Percentiles rank a stretch among this genome's conserved stretches.
These are phyloP conservation scores for Trichechus manatus DNA, from an alignment of 2,113 vertebrate genomes.

Conservation along the genomic window DNA sequence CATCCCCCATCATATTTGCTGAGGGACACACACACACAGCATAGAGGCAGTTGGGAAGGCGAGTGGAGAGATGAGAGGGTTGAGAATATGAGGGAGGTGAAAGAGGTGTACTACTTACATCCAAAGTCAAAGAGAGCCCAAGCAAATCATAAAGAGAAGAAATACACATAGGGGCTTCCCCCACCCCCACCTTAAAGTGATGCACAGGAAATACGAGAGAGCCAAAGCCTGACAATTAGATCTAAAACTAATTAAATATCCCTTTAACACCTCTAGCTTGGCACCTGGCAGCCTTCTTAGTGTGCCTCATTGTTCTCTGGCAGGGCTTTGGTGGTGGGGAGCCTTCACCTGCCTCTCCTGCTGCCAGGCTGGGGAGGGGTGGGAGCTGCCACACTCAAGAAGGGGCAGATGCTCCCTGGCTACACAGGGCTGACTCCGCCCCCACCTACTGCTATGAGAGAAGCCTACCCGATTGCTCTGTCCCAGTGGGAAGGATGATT, in stretches of 20 bases:
- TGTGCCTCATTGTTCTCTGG: constrained; percentile 61
- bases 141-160: neutral
- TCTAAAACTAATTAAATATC: constrained; percentile 63
- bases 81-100: neutral
- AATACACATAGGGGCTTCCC: neutral
- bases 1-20: neutral
- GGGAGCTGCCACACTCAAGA: neutral
- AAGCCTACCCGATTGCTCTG: neutral
- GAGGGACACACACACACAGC: neutral
- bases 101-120: neutral
- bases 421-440: neutral
- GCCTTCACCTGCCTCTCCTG: neutral
- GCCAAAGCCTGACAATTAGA: constrained; percentile 41
- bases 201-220: neutral
- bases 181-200: neutral
- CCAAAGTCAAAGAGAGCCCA: neutral
- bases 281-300: constrained; percentile 72
- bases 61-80: neutral
- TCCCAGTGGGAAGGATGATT: neutral
- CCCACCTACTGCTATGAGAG: neutral
- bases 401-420: neutral
- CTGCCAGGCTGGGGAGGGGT: neutral
- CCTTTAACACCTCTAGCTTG: constrained; percentile 66
- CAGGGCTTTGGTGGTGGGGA: neutral
- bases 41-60: neutral